Percentiles rank a stretch among this genome's conserved stretches.
Conservation (phyloP, 2,797 vertebrate species). For the Channallabes apus region DNA sequence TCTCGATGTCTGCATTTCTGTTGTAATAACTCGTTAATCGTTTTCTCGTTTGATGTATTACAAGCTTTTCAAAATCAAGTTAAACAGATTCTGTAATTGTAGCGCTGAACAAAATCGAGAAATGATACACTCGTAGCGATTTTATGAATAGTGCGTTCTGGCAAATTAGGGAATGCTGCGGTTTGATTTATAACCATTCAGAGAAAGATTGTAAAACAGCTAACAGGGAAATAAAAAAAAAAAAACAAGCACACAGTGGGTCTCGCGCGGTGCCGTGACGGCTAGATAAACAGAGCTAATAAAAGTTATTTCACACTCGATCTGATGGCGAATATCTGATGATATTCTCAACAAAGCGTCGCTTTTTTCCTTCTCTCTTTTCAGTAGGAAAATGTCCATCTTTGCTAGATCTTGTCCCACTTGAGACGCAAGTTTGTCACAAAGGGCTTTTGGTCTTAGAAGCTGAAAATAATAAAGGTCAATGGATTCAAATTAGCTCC, state of each 20-base stretch:
- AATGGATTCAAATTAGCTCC: conserved; percentile 26
- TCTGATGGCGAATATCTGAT: conserved; percentile 2
- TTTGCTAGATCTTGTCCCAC: conserved; percentile 20
- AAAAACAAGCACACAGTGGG: neutral
- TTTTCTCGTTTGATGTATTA: neutral
- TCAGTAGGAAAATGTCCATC: conserved; percentile 8
- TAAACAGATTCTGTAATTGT: conserved; percentile 6
- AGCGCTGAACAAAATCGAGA: neutral
- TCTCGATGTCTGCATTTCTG: neutral
- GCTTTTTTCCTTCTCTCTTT: neutral
- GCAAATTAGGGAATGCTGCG: conserved; percentile 1
- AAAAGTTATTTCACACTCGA: conserved; percentile 57
- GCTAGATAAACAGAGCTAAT: conserved; percentile 48
- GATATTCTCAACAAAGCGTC: conserved; percentile 32
- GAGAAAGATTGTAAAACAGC: conserved; percentile 17
- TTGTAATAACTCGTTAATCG: neutral
- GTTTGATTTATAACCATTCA: conserved; percentile 23
- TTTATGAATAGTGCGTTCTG: neutral
- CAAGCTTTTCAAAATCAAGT: neutral
- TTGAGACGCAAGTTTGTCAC: neutral
- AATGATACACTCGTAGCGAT: neutral
- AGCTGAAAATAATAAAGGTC: conserved; percentile 34
- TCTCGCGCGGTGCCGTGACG: conserved; percentile 16
- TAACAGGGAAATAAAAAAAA: neutral
- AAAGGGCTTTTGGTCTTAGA: neutral